Base-by-base conservation (phyloP, 2,113 vertebrate species). In the Trematocara stigmaticum region DNA sequence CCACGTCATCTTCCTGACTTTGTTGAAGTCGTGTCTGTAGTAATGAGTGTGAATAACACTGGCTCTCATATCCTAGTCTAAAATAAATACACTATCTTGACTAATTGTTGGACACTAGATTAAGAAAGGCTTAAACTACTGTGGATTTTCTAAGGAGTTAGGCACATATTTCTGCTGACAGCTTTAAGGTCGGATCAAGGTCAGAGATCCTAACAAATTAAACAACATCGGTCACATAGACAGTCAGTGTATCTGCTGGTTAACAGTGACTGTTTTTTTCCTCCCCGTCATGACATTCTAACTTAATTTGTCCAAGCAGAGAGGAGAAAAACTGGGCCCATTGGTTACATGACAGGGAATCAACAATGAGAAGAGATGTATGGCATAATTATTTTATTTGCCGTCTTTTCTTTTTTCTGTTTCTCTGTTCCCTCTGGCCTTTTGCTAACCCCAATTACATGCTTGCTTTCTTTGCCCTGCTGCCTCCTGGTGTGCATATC, bases 401-500 rank as follows among this genome's bases (percentile, higher is more conserved):
- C 16, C 23, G 4, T 13, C 6, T 69, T 74, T 74, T 10, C 53
- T 35, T 87, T 78, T 10, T 42, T 84, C 56, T 13, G 26, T 83
- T 42, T 85, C 18, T 42, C 26, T 40, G 1, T 83, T 71, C 16
- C 74, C 71, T 29, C 31, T 34, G 34, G 45, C 71, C 80, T 74
- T n/a, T 83, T 59, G 34, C 78, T 64, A 47, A 79, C 49, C 49
- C 56, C 26, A 81, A 56, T 87, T 69, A 66, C 47, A 38, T 31
- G 38, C 49, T 26, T 42, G n/a, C 42, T 87, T 55, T 59, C 47
- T 34, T 59, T 86, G 76, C 83, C 79, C 49, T 61, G 71, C 40
- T 29, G 57, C 87, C 81, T 84, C 85, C 74, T 59, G 84, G 40
- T 76, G 83, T 87, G 84, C 35, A 51, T 47, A 82, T 90, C 88